Conservation (phyloP, 2,113 vertebrate genomes). For the Brienomyrus brachyistius region DNA sequence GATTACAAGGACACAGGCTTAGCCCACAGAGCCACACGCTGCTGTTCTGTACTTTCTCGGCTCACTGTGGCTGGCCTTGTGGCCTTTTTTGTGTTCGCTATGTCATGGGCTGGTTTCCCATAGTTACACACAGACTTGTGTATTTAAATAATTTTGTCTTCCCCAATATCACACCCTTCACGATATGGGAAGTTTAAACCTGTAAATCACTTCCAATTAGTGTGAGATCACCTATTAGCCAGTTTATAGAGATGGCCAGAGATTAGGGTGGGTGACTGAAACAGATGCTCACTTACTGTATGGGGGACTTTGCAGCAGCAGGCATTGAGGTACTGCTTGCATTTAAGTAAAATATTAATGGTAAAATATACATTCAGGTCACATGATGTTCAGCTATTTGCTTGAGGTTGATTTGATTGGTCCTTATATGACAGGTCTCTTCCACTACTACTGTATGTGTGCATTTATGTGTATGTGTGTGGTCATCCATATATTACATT, state of each 20-base stretch:
- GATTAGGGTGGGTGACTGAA: not conserved
- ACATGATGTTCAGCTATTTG: not conserved
- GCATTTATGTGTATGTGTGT: not conserved
- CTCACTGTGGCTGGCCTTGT: too few species aligned
- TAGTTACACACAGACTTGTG: not conserved
- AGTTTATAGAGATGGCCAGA: conserved; percentile 15
- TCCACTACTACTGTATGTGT: not conserved
- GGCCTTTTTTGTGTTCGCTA: too few species aligned
- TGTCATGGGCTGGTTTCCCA: not conserved
- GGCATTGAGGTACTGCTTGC: not conserved
- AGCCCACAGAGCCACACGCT: too few species aligned
- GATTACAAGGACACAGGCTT: too few species aligned
- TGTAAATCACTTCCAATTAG: conserved; percentile 36
- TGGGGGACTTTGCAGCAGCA: not conserved
- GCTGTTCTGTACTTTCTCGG: not conserved
- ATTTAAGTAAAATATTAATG: not conserved
- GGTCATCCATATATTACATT: not conserved
- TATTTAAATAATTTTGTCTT: not conserved
- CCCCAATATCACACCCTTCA: not conserved
- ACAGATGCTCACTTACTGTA: not conserved
- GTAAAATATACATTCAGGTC: not conserved
- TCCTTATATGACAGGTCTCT: not conserved
- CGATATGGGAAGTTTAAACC: conserved; percentile 36
- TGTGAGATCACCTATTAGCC: conserved; percentile 33
- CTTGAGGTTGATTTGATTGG: not conserved